Conservation (phyloP, 2,113 vertebrate genomes). For the Entomyzon cyanotis region DNA sequence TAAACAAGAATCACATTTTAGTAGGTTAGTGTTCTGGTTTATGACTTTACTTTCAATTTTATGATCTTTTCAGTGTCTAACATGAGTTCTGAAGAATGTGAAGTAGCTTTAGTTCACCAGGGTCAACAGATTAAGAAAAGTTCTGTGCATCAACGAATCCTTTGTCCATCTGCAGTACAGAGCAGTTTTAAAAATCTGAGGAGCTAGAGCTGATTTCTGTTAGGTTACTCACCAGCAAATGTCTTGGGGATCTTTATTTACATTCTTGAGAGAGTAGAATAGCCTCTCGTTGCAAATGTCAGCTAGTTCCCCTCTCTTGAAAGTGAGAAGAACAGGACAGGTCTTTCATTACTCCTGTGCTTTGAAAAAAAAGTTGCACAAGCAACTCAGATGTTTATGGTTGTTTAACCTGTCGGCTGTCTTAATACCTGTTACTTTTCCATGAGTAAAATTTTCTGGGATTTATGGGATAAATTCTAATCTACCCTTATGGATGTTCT, state of each 20-base stretch:
- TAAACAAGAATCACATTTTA: neutral
- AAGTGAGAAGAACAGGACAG: neutral
- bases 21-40: neutral
- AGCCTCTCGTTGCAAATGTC: neutral
- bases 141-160: neutral
- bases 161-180: neutral
- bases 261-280: neutral
- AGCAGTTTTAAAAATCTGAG: neutral
- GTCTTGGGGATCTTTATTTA: neutral
- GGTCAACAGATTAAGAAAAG: neutral
- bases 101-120: neutral
- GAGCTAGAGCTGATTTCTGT: neutral
- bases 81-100: neutral
- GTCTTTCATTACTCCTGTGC: neutral
- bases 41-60: neutral
- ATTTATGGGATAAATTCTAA: neutral
- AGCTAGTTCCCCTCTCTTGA: neutral
- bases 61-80: neutral
- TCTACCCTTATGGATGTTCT: neutral
- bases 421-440: neutral
- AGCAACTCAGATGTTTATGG: neutral
- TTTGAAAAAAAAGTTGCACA: neutral
- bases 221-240: neutral
- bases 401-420: neutral
- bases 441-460: neutral